Conservation (phyloP, 2,797 vertebrate species). For the Emys orbicularis region DNA sequence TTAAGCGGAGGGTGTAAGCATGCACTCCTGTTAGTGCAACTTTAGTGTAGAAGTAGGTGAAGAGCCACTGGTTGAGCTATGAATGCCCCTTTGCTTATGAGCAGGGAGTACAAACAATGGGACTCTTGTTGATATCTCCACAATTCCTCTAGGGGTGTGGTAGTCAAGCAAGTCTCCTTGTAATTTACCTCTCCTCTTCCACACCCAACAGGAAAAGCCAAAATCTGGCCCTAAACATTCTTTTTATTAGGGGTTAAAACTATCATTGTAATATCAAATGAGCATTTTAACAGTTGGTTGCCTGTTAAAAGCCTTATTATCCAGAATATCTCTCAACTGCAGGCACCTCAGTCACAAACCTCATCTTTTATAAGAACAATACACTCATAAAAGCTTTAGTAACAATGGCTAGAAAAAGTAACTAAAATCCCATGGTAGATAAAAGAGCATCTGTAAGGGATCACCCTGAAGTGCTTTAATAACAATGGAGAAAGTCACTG, state of each 20-base stretch:
- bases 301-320: background rate
- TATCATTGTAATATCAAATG: background rate
- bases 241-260: background rate
- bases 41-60: too few relatives aligned
- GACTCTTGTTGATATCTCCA: background rate
- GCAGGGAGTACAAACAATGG: background rate
- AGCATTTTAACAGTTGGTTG: background rate
- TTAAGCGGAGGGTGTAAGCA: too few relatives aligned
- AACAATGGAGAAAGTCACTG: constrained; percentile 2
- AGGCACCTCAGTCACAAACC: background rate
- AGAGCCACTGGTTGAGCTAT: background rate
- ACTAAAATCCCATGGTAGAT: constrained; percentile 54
- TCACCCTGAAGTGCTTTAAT: constrained; percentile 42
- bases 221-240: background rate
- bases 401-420: constrained; percentile 30
- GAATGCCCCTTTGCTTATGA: background rate
- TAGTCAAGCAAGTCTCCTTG: background rate
- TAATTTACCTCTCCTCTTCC: rapidly evolving
- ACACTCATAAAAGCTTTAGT: constrained; percentile 25
- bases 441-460: constrained; percentile 54
- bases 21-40: too few relatives aligned
- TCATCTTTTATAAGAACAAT: background rate
- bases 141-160: background rate
- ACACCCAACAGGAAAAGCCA: background rate
- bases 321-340: background rate